A percentile compares a stretch with the other conserved stretches of the same genome.
Conservation (phyloP, 2,113 vertebrate genomes). For the Paramormyrops kingsleyae region DNA sequence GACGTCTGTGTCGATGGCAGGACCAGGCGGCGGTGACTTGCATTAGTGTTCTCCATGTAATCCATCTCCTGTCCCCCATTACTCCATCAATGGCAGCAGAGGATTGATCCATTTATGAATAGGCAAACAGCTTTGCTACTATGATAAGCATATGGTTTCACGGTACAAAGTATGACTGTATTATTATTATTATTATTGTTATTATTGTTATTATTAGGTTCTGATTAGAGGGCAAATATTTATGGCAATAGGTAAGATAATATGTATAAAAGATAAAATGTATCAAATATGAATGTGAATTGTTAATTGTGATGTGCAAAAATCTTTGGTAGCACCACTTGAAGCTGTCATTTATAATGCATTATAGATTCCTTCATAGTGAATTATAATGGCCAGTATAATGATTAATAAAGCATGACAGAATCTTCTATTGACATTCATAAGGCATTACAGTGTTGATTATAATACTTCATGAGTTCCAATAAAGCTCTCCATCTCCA, state of each 20-base stretch:
- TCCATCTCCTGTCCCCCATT: slow-evolving; percentile 1
- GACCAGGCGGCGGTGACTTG: slow-evolving; percentile 7
- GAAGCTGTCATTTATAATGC: not conserved
- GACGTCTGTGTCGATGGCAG: slow-evolving; percentile 18
- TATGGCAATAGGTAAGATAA: not conserved
- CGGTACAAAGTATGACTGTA: not conserved
- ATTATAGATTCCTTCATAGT: not conserved
- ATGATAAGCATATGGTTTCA: not conserved
- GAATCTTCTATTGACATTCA: not conserved
- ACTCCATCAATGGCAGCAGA: not conserved
- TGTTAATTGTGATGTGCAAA: not conserved
- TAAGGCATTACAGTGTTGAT: not conserved
- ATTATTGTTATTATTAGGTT: not conserved
- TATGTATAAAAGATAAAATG: not conserved
- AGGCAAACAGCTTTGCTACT: not conserved
- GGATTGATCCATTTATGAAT: slow-evolving; percentile 30
- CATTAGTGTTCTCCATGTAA: slow-evolving; percentile 7
- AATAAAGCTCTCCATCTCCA: not conserved
- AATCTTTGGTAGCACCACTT: not conserved
- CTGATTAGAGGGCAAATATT: not conserved
- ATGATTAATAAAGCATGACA: not conserved
- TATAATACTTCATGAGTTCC: not conserved
- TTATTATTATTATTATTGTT: not conserved
- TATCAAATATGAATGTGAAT: not conserved
- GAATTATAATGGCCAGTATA: not conserved